These are phyloP conservation scores for Conus ventricosus DNA, from an alignment of 1,140 invertebrate genomes.

Conservation along the genomic window DNA sequence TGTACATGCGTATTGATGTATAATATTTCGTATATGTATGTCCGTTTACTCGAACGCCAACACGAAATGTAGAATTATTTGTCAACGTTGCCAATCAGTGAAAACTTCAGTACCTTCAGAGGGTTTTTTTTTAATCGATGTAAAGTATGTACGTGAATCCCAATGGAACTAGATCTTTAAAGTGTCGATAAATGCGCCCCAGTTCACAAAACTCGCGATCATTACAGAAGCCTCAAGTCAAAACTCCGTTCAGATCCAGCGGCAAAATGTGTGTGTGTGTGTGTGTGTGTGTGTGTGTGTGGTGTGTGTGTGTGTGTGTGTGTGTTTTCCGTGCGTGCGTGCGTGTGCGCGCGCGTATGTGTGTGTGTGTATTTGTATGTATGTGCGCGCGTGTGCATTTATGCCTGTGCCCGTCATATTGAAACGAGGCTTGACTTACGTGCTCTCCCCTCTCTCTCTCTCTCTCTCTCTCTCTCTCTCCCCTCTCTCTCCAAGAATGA, in stretches of 20 bases:
- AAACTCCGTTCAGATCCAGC: not conserved
- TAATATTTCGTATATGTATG: no score
- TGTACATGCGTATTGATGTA: no score
- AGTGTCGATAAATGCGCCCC: no score
- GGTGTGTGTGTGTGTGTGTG: not conserved
- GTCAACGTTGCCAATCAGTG: no score
- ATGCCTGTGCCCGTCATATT: not conserved
- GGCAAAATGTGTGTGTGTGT: not conserved
- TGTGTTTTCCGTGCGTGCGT: not conserved
- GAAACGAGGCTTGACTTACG: not conserved
- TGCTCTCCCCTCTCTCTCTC: not conserved
- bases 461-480: conserved; percentile 2
- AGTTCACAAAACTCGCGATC: no score
- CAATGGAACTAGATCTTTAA: no score
- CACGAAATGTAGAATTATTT: no score
- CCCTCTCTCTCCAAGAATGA: not conserved
- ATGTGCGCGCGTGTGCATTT: conserved; percentile 12
- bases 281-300: not conserved
- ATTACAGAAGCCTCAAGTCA: no score
- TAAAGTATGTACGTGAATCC: no score
- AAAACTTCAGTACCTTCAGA: no score
- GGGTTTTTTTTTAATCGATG: no score
- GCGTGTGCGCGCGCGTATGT: conserved; percentile 9
- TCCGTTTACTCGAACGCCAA: no score
- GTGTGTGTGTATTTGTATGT: conserved; percentile 9